Evolutionary conservation across 2,888 invertebrate species (phyloP).

Genomic region (Malthinus seriepunctatus): DNA sequence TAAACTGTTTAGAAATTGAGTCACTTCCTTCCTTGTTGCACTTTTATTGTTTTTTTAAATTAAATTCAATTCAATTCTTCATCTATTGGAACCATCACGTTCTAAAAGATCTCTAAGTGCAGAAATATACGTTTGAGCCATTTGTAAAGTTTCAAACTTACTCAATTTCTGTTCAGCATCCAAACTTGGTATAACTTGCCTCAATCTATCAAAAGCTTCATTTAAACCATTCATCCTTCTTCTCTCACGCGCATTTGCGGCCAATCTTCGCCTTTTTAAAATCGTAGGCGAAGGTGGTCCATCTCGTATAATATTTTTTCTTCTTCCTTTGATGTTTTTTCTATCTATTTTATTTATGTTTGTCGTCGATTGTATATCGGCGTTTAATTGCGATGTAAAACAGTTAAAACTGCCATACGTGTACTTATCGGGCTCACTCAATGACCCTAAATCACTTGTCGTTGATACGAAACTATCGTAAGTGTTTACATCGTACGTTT

Average conservation of each 20-base stretch:
- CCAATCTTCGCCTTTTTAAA: slow-evolving; percentile 64
- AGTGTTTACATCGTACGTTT: slow-evolving; percentile 45
- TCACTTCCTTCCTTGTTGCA: not conserved
- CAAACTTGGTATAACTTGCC: slow-evolving; percentile 70
- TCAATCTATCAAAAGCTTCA: slow-evolving; percentile 70
- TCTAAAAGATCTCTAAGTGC: slow-evolving; percentile 67
- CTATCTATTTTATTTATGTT: slow-evolving; percentile 21
- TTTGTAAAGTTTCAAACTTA: slow-evolving; percentile 77
- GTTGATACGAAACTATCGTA: slow-evolving; percentile 47
- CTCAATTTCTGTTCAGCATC: slow-evolving; percentile 71
- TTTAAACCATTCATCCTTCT: slow-evolving; percentile 74
- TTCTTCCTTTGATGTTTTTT: slow-evolving; percentile 35
- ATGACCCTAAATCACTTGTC: slow-evolving; percentile 41
- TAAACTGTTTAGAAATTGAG: too few relatives aligned
- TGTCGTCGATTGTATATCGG: slow-evolving; percentile 25
- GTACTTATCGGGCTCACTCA: slow-evolving; percentile 43
- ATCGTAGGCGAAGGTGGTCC: slow-evolving; percentile 54
- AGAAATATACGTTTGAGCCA: slow-evolving; percentile 75
- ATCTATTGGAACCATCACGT: slow-evolving; percentile 39
- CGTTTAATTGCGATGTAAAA: slow-evolving; percentile 38
- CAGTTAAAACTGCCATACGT: slow-evolving; percentile 45
- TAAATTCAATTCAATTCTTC: not conserved
- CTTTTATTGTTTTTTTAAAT: not conserved
- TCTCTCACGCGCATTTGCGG: slow-evolving; percentile 74
- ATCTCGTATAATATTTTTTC: slow-evolving; percentile 40